A percentile compares a stretch with the other conserved stretches of the same genome.
phyloP scores from a whole-genome alignment of 2,113 vertebrate species.

The Microcebus ravelobensis region DNA sequence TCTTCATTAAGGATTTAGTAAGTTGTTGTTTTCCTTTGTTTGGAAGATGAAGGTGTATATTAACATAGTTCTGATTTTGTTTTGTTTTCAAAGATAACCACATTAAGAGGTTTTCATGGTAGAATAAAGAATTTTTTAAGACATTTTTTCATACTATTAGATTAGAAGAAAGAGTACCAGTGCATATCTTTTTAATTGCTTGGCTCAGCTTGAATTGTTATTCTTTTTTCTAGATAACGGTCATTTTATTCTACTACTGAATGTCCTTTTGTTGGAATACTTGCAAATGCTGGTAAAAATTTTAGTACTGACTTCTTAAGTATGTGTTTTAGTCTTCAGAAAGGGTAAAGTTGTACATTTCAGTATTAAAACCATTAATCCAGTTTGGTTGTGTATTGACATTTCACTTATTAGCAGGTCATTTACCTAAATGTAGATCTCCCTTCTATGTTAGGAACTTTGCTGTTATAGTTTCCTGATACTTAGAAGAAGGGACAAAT shows the following conservation, averaged over 20 bases:
- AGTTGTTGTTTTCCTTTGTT: conserved; percentile 37
- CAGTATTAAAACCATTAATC: neutral
- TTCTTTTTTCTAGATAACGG: conserved; percentile 70
- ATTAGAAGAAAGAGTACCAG: conserved; percentile 78
- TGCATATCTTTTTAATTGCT: conserved; percentile 86
- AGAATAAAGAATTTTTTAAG: conserved; percentile 46
- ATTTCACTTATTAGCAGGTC: neutral
- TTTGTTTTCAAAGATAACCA: conserved; percentile 42
- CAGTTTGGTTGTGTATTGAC: neutral
- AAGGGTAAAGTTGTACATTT: neutral
- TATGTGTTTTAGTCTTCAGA: conserved; percentile 21
- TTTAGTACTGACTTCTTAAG: conserved; percentile 23
- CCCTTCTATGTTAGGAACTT: neutral
- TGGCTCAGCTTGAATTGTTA: conserved; percentile 70
- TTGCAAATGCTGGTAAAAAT: conserved; percentile 80
- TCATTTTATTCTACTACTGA: conserved; percentile 69
- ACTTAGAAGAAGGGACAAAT: neutral
- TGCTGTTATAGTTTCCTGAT: neutral
- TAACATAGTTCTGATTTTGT: conserved; percentile 29
- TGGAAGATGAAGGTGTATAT: neutral
- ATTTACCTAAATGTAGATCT: neutral
- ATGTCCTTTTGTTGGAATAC: conserved; percentile 71
- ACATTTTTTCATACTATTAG: conserved; percentile 49
- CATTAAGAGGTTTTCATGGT: conserved; percentile 21
- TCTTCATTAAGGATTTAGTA: neutral